These are phyloP conservation scores for Drosophila multiciliata DNA, from an alignment of 2,888 invertebrate species.

Conservation along the genomic window DNA sequence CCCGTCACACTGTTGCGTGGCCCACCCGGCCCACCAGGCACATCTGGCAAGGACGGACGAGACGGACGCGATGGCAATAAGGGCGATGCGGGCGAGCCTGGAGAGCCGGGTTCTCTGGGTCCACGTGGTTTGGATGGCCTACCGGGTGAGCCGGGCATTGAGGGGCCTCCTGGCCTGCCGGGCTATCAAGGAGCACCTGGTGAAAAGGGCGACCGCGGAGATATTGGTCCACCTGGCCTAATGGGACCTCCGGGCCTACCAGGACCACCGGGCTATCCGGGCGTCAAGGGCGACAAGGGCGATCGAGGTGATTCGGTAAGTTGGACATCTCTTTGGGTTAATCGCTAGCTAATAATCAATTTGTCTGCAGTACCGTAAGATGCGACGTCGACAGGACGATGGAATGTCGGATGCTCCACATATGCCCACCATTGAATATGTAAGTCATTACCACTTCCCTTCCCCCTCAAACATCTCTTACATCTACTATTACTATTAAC, in stretches of 20 bases:
- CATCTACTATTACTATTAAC: not conserved
- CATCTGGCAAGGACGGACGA: slow-evolving; percentile 83
- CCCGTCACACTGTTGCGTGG: slow-evolving; percentile 87
- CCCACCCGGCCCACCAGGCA: slow-evolving; percentile 88
- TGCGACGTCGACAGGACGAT: slow-evolving; percentile 85
- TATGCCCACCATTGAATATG: slow-evolving; percentile 85
- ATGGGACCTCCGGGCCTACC: slow-evolving; percentile 96
- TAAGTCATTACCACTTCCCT: slow-evolving; percentile 63
- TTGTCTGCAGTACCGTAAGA: slow-evolving; percentile 85
- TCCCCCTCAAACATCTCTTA: not conserved
- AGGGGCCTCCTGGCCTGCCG: slow-evolving; percentile 92
- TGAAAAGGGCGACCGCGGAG: slow-evolving; percentile 91
- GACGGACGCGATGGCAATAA: slow-evolving; percentile 86
- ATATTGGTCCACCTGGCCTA: slow-evolving; percentile 96
- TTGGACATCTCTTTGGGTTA: slow-evolving; percentile 51
- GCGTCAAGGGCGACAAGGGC: slow-evolving; percentile 95
- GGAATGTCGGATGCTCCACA: slow-evolving; percentile 85
- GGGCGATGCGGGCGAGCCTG: slow-evolving; percentile 89
- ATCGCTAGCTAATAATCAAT: slow-evolving; percentile 32
- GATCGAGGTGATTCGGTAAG: slow-evolving; percentile 97
- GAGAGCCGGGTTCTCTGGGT: slow-evolving; percentile 91
- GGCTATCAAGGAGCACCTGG: slow-evolving; percentile 95
- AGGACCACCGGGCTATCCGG: slow-evolving; percentile 94
- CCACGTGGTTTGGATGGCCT: slow-evolving; percentile 90
- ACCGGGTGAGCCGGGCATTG: slow-evolving; percentile 92